These are phyloP conservation scores for Climacteris rufus DNA, from an alignment of 2,113 vertebrate species.

Conservation along the genomic window DNA sequence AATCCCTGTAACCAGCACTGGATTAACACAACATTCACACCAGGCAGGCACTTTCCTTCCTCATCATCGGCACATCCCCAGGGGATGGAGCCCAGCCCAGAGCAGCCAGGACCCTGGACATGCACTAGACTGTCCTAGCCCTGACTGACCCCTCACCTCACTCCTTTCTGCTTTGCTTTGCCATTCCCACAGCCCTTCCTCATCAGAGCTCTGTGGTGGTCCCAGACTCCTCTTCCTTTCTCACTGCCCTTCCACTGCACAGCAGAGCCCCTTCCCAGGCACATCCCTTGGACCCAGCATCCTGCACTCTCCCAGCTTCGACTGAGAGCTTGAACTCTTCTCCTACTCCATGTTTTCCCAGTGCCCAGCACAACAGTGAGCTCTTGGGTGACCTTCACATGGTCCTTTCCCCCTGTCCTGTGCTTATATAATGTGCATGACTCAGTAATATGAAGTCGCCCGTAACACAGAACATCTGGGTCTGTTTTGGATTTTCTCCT, in stretches of 20 bases:
- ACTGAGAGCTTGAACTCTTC: not conserved
- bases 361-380: not conserved
- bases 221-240: not conserved
- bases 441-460: not conserved
- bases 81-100: not conserved
- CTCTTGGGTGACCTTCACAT: not conserved
- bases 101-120: not conserved
- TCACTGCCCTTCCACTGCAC: not conserved
- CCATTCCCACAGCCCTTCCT: not conserved
- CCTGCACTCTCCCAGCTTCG: not conserved
- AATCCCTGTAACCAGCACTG: not conserved
- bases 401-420: not conserved
- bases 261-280: not conserved
- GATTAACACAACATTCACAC: not conserved
- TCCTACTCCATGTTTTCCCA: rapidly evolving
- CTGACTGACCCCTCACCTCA: not conserved
- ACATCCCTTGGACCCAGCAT: not conserved
- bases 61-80: not conserved
- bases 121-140: not conserved
- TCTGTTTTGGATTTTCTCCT: not conserved
- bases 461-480: not conserved
- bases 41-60: not conserved
- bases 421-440: not conserved
- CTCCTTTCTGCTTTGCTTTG: not conserved
- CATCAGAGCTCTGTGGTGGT: rapidly evolving